Percentiles rank a stretch among this genome's conserved stretches.
These are phyloP conservation scores for Bombus balteatus DNA, from an alignment of 1,140 invertebrate species.

Conservation along the genomic window DNA sequence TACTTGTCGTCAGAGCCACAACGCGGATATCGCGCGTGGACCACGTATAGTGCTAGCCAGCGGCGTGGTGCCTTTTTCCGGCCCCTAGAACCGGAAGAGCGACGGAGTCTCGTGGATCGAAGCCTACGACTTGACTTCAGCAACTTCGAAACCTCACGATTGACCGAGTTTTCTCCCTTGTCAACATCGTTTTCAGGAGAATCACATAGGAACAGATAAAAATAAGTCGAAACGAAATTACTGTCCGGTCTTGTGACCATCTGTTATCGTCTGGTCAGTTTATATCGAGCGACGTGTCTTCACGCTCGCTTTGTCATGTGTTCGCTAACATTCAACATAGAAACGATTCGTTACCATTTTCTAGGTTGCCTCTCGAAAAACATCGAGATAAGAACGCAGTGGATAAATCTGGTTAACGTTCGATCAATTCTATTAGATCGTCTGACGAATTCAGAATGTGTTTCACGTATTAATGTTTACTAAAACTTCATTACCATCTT, in stretches of 20 bases:
- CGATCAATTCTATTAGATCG: neutral
- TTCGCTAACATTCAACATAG: neutral
- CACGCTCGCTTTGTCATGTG: neutral
- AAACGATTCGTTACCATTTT: neutral
- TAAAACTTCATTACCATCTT: neutral
- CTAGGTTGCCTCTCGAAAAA: neutral
- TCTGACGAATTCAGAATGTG: neutral
- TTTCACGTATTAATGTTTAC: neutral
- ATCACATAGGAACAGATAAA: constrained; percentile 24
- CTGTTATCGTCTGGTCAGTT: constrained; percentile 11
- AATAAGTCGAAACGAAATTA: constrained; percentile 26
- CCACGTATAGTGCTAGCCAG: neutral
- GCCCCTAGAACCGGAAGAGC: neutral
- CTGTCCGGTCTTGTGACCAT: constrained; percentile 27
- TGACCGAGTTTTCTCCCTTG: neutral
- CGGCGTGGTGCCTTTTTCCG: constrained; percentile 5
- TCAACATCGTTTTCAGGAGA: neutral
- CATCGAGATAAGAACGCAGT: neutral
- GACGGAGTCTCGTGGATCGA: too few relatives aligned
- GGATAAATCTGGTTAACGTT: neutral
- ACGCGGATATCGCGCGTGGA: constrained; percentile 50
- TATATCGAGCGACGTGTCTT: neutral
- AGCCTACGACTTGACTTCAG: too few relatives aligned
- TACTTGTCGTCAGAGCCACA: constrained; percentile 54
- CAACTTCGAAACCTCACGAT: neutral